phyloP scores from a whole-genome alignment of 2,888 invertebrate genomes.

The Cheilosia scutellata region DNA sequence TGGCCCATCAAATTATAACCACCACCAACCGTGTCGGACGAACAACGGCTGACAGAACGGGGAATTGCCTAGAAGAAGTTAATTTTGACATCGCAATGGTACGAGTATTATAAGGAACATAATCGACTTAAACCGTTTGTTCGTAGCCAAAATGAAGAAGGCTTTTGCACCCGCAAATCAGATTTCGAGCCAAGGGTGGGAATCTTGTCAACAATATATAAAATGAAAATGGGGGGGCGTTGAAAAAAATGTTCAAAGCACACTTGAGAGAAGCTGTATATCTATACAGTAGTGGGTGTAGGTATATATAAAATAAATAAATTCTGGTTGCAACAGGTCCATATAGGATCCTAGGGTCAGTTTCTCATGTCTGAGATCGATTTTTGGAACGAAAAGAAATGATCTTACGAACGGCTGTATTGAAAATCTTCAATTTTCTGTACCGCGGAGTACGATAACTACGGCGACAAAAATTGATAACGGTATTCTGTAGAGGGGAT shows the following conservation, averaged over 20 bases:
- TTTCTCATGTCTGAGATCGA: fast-evolving
- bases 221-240: background rate
- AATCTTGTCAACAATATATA: background rate
- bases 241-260: slow-evolving; percentile 22
- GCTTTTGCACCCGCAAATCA: slow-evolving; percentile 52
- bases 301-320: too few relatives aligned
- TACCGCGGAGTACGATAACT: too few relatives aligned
- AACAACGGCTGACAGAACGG: slow-evolving; percentile 7
- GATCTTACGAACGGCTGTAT: too few relatives aligned
- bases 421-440: too few relatives aligned
- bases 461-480: too few relatives aligned
- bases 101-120: background rate
- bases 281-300: background rate
- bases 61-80: slow-evolving; percentile 25
- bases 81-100: slow-evolving; percentile 1
- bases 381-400: too few relatives aligned
- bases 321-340: too few relatives aligned
- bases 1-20: slow-evolving; percentile 70
- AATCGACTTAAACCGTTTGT: background rate
- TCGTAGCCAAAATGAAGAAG: slow-evolving; percentile 24
- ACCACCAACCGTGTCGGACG: slow-evolving; percentile 56
- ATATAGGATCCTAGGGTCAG: too few relatives aligned
- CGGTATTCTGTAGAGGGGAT: too few relatives aligned
- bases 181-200: slow-evolving; percentile 4
- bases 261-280: slow-evolving; percentile 4